Evolutionary conservation across 2,888 invertebrate genomes (phyloP).

Genomic region (Microchrysa polita): DNA sequence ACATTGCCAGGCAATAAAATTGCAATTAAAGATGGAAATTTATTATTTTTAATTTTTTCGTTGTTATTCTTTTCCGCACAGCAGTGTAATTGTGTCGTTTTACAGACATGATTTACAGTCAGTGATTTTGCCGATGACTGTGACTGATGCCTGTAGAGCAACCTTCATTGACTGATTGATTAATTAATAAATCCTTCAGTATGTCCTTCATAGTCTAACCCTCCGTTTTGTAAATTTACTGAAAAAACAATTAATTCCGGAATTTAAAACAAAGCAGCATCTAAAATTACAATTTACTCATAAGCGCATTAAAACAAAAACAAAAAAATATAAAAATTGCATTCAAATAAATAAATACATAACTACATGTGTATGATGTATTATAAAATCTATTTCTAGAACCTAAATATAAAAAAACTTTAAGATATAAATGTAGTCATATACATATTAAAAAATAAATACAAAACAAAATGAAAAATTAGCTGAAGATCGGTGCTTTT

Average conservation of each 20-base stretch:
- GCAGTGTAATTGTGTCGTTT: too few relatives aligned
- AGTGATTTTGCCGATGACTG: too few relatives aligned
- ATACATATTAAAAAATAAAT: conserved; percentile 45
- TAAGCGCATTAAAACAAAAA: not conserved
- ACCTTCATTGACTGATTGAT: too few relatives aligned
- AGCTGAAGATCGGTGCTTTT: conserved; percentile 67
- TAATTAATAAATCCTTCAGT: too few relatives aligned
- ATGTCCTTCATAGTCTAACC: too few relatives aligned
- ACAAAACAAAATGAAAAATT: conserved; percentile 55
- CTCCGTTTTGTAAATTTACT: too few relatives aligned
- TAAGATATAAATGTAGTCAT: conserved; percentile 50
- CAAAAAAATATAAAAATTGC: conserved; percentile 4
- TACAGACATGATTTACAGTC: too few relatives aligned
- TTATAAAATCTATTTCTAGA: not conserved
- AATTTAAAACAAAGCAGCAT: not conserved
- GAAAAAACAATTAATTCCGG: too few relatives aligned
- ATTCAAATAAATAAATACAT: conserved; percentile 22
- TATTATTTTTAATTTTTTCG: conserved; percentile 7
- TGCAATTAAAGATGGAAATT: not conserved
- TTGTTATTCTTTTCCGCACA: too few relatives aligned
- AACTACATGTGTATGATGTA: conserved; percentile 6
- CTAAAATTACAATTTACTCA: not conserved
- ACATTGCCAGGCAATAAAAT: not conserved
- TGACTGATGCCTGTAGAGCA: too few relatives aligned
- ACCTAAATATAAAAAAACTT: not conserved